Base-by-base conservation (phyloP, 2,797 vertebrate genomes). In the Scleropages formosus region DNA sequence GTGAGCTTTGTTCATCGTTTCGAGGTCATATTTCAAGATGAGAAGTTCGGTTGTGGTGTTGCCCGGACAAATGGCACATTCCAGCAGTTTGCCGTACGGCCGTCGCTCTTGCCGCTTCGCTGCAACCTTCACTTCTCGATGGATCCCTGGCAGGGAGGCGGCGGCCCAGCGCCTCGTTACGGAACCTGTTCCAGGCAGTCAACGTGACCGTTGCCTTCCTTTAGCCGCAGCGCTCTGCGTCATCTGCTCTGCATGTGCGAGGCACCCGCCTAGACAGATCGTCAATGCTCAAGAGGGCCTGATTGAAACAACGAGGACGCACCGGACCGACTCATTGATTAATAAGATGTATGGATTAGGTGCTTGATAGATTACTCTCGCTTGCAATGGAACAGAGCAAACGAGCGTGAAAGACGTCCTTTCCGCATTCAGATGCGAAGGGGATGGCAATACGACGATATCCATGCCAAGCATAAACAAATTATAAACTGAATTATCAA, bases 381-480 rank as follows among this genome's bases (percentile, higher is more conserved):
- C 80, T 79, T 79, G 82, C 79, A 81, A 83, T 84, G 80, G 79
- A 76, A 58, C 58, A 84, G 82, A 85, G 90, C 81, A 81, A 85
- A 90, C 89, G 86, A 83, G 75, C 15, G 49, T 51, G 53, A 74
- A 77, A 72, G 64, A 12, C 56, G 53, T 76, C 76, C 77, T 86
- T 89, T 91, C 89, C 84, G 82, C 86, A 87, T 85, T 89, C 85
- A 88, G 83, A 90, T 85, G 80, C 85, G 87, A 86, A 80, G 78
- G 53, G 79, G 89, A 91, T 87, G 88, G 78, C 83, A 77, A 85
- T 86, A 85, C 86, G 85, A 78, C 4, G 9, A 24, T 10, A 10
- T 20, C 9, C 4, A 1, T n/a, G 9, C 59, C 16, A n/a, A 61
- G 15, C 10, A 22, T 10, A 70, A 16, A 16, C 46, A 27, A 13